phyloP scores from a whole-genome alignment of 2,888 invertebrate genomes.

The Steinernema hermaphroditum region DNA sequence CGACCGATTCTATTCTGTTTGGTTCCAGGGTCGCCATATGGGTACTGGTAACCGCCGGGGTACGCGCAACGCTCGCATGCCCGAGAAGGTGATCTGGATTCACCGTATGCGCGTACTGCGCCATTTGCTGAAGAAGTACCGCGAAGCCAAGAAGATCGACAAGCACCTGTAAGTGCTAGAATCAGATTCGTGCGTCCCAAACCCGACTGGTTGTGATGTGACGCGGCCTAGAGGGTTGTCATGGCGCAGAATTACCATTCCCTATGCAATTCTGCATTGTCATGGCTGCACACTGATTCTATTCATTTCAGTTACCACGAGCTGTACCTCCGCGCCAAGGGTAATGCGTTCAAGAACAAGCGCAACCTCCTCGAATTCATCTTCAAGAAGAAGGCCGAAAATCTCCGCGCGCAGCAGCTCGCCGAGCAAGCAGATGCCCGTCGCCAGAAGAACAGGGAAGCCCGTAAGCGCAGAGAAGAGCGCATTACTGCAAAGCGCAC shows the following conservation, averaged over 20 bases:
- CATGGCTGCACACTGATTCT: no score
- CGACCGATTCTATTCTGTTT: slow-evolving; percentile 30
- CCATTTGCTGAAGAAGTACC: slow-evolving; percentile 86
- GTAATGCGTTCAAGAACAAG: slow-evolving; percentile 79
- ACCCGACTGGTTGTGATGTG: no score
- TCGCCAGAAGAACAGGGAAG: slow-evolving; percentile 92
- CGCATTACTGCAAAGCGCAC: slow-evolving; percentile 71
- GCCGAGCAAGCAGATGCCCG: slow-evolving; percentile 95
- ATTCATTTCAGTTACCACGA: slow-evolving; percentile 82
- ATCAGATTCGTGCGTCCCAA: no score
- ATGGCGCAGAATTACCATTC: no score
- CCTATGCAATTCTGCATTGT: no score
- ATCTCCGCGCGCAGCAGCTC: slow-evolving; percentile 91
- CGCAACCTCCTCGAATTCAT: slow-evolving; percentile 99
- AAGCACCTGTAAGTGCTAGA: slow-evolving; percentile 78
- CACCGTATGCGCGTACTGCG: slow-evolving; percentile 94
- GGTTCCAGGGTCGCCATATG: slow-evolving; percentile 94
- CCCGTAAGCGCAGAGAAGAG: slow-evolving; percentile 92
- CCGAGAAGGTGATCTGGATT: slow-evolving; percentile 87
- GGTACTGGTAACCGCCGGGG: slow-evolving; percentile 98
- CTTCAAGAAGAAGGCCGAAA: slow-evolving; percentile 99
- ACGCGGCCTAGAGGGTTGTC: no score
- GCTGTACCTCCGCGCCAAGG: slow-evolving; percentile 98
- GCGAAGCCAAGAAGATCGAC: slow-evolving; percentile 96
- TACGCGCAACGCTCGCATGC: slow-evolving; percentile 99